A percentile compares a stretch with the other conserved stretches of the same genome.
These are phyloP conservation scores for Garra rufa DNA, from an alignment of 2,113 vertebrate species.

Conservation along the genomic window DNA sequence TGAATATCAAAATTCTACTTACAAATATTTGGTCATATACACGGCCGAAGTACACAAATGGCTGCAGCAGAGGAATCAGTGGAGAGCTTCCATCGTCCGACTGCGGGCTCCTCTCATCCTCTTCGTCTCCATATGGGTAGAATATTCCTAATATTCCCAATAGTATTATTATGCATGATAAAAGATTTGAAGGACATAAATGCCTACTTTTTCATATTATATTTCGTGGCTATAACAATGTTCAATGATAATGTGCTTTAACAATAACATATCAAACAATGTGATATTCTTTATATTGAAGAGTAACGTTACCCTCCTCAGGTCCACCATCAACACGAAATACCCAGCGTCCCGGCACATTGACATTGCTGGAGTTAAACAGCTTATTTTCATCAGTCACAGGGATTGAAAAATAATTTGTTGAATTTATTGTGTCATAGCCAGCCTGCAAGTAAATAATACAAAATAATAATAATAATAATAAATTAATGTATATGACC, in stretches of 20 bases:
- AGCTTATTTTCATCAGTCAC: neutral
- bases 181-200: too few species aligned
- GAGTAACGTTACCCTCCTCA: neutral
- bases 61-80: neutral
- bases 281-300: too few species aligned
- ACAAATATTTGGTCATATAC: neutral
- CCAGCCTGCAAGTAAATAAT: constrained; percentile 3
- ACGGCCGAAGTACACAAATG: neutral
- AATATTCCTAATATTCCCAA: too few species aligned
- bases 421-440: neutral
- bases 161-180: too few species aligned
- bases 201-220: too few species aligned
- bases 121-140: constrained; percentile 11
- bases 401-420: constrained; percentile 9
- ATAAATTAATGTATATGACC: neutral
- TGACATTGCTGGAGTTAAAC: constrained; percentile 8
- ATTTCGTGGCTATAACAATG: too few species aligned
- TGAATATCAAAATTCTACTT: neutral
- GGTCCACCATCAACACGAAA: constrained; percentile 1
- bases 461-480: neutral
- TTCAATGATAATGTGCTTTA: too few species aligned
- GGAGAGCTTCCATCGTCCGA: neutral
- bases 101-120: neutral
- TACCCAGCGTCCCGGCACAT: constrained; percentile 20
- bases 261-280: too few species aligned